phyloP scores from a whole-genome alignment of 2,888 invertebrate species.

The Drosophila infuscata region DNA sequence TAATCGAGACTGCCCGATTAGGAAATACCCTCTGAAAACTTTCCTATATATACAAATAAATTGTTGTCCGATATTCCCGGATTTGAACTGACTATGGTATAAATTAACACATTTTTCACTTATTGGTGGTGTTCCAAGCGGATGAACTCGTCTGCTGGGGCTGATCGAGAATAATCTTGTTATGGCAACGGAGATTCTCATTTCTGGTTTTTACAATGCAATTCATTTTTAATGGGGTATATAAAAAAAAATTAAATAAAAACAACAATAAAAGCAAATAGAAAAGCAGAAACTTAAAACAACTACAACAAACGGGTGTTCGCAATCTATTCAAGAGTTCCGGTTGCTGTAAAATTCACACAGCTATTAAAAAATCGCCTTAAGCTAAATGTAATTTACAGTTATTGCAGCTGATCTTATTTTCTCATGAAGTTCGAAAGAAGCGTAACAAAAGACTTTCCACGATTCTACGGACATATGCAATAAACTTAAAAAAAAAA shows the following conservation, averaged over 20 bases:
- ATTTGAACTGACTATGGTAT: not conserved
- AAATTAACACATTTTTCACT: not conserved
- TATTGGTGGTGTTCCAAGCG: not conserved
- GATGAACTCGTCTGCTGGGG: not conserved
- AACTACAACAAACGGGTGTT: slow-evolving; percentile 8
- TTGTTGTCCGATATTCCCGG: not conserved
- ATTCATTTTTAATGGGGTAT: not conserved
- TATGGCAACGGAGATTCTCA: not conserved
- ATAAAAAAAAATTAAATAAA: not conserved
- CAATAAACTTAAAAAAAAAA: slow-evolving; percentile 34
- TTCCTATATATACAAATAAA: rapidly evolving
- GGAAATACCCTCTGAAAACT: not conserved
- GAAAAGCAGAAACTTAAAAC: not conserved
- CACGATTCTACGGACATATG: slow-evolving; percentile 50
- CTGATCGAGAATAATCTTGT: not conserved
- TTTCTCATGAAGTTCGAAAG: slow-evolving; percentile 57
- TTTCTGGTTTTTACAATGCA: not conserved
- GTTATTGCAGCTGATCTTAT: slow-evolving; percentile 33
- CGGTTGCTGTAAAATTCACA: slow-evolving; percentile 46
- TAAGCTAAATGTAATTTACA: slow-evolving; percentile 58
- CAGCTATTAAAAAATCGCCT: slow-evolving; percentile 30
- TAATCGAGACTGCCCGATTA: not conserved
- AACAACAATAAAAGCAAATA: not conserved
- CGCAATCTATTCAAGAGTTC: slow-evolving; percentile 35
- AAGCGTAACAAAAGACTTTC: slow-evolving; percentile 71